Base-by-base conservation (phyloP, 92 coral and sea anemone species). In the Montipora capitata region DNA sequence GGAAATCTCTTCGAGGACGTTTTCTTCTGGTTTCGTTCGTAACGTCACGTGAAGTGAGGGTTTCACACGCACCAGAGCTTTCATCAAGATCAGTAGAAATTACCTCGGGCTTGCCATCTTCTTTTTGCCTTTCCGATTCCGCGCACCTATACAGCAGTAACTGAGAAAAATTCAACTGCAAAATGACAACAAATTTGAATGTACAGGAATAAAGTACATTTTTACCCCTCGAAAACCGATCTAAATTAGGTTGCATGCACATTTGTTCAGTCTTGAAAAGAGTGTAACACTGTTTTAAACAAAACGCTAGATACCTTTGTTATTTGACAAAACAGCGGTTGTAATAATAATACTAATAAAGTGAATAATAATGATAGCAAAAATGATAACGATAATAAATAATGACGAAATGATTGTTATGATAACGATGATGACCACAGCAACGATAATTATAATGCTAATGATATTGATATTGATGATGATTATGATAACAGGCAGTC, bases 11-110 rank as follows among this genome's bases (percentile, higher is more conserved):
- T 74, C 63, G 43, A 16, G 39, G 78, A 74, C 78, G 58, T 49
- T 74, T 74, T 74, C 74, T 69, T 69, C 78, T 3, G 14, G 41
- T 74, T 48, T 74, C 78, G 41, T 45, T n/a, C 15, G 62, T 74
- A 49, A 74, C 78, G 41, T 49, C 78, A 74, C 62, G 78, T 48
- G 40, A 74, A 49, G 62, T 48, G 62, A 17, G 78, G 40, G 41
- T 74, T n/a, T 74, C 63, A 74, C 78, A 74, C 41, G 63, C 42
- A 45, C 78, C 78, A 74, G 63, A 74, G 40, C 78, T 74, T 45
- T 74, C 78, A 74, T 45, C 62, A 48, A 74, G 14, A 74, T 74
- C 78, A 74, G 49, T 45, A 74, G 62, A 49, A 74, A 15, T 74
- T 45, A 48, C 78, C 62, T 74, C 41, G 41, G 78, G 78, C 78